A percentile compares a stretch with the other conserved stretches of the same genome.
These are phyloP conservation scores for Pteromalus puparum DNA, from an alignment of 1,140 invertebrate species.

Conservation along the genomic window DNA sequence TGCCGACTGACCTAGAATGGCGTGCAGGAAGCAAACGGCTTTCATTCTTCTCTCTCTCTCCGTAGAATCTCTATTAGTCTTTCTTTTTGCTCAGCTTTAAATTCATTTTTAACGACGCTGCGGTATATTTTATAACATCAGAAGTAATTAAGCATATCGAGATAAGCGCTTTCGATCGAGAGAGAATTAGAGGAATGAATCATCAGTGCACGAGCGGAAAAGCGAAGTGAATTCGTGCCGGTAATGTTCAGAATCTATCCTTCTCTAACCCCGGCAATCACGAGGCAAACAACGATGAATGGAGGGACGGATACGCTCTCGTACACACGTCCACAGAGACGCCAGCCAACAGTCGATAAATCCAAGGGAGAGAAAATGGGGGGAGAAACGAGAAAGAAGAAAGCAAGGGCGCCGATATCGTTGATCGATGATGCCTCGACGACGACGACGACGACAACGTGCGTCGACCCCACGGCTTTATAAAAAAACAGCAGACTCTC, in stretches of 20 bases:
- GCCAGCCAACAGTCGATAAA: constrained; percentile 4
- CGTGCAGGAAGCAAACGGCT: constrained; percentile 20
- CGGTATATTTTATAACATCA: too few relatives aligned
- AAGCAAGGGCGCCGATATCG: not conserved
- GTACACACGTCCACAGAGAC: not conserved
- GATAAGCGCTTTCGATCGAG: not conserved
- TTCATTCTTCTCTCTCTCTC: not conserved
- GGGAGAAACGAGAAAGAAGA: not conserved
- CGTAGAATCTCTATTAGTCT: not conserved
- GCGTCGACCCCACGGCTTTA: too few relatives aligned
- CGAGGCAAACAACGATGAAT: not conserved
- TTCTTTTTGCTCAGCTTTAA: not conserved
- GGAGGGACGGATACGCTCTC: not conserved
- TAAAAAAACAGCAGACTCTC: constrained; percentile 3
- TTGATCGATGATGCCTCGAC: not conserved
- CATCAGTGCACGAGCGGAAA: not conserved
- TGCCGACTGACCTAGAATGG: constrained; percentile 30
- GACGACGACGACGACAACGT: not conserved
- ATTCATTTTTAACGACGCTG: too few relatives aligned
- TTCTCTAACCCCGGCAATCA: not conserved
- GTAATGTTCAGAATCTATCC: not conserved
- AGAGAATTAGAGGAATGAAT: not conserved
- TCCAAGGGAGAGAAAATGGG: not conserved
- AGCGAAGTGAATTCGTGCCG: not conserved
- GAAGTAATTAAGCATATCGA: not conserved